Percentiles rank a stretch among this genome's conserved stretches.
Conservation (phyloP, 1,140 invertebrate genomes). For the silkworm (Bombyx mori) region DNA sequence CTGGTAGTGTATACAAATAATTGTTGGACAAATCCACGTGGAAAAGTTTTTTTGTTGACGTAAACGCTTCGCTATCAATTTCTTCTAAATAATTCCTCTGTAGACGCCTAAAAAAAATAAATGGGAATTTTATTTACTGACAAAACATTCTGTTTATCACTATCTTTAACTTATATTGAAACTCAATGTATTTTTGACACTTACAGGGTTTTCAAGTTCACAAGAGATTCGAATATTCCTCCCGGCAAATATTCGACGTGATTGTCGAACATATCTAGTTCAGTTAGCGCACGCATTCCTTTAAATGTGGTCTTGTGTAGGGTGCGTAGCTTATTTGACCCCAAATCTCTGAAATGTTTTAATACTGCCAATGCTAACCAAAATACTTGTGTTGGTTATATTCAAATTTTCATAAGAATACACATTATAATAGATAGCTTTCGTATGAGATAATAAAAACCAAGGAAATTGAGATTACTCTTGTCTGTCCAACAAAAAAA, state of each 20-base stretch:
- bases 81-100: constrained; percentile 82
- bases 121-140: not conserved
- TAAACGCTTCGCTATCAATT: constrained; percentile 77
- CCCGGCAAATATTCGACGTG: constrained; percentile 82
- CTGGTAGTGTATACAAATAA: constrained; percentile 73
- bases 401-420: too few relatives aligned
- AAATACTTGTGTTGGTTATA: too few relatives aligned
- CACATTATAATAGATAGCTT: too few relatives aligned
- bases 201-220: constrained; percentile 80
- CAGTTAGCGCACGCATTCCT: constrained; percentile 76
- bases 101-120: constrained; percentile 73
- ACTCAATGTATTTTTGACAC: constrained; percentile 24
- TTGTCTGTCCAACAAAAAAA: too few relatives aligned
- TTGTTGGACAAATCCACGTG: constrained; percentile 84
- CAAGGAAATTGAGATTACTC: too few relatives aligned
- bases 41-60: constrained; percentile 76
- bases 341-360: constrained; percentile 77
- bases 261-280: constrained; percentile 86
- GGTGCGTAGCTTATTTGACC: constrained; percentile 79
- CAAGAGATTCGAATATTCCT: constrained; percentile 80
- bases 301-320: constrained; percentile 83
- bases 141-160: too few relatives aligned
- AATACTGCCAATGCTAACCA: not conserved
- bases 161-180: not conserved
- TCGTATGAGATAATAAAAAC: too few relatives aligned